Evolutionary conservation across 2,797 vertebrate genomes (phyloP).

Genomic region (Gymnocypris eckloni): DNA sequence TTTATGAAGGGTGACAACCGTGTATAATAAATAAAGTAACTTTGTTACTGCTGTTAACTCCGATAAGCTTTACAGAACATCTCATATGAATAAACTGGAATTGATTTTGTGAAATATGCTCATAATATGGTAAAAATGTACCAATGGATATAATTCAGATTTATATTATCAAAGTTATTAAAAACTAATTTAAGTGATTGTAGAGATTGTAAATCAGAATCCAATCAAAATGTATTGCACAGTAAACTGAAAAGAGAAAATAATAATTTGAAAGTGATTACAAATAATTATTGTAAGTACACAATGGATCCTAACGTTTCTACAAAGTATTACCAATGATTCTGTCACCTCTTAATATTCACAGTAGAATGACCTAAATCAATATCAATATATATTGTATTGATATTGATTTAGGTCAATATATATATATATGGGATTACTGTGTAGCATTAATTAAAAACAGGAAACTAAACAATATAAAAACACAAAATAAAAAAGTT

Average conservation of each 20-base stretch:
- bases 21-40: neutral
- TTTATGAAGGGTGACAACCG: neutral
- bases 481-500: neutral
- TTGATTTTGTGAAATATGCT: neutral
- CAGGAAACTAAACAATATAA: neutral
- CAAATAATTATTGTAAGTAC: neutral
- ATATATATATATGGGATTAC: too few relatives aligned
- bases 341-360: neutral
- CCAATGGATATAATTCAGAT: neutral
- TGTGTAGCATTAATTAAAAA: neutral
- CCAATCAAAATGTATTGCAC: neutral
- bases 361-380: neutral
- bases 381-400: too few relatives aligned
- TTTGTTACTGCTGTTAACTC: neutral
- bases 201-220: neutral
- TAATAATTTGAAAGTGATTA: neutral
- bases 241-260: neutral
- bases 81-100: neutral
- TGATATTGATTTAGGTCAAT: too few relatives aligned
- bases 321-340: neutral
- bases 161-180: neutral
- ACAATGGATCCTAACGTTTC: neutral
- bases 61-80: neutral
- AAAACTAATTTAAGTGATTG: neutral
- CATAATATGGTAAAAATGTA: neutral